Conservation (phyloP, 2,888 invertebrate species). For the Drosophila limbata region DNA sequence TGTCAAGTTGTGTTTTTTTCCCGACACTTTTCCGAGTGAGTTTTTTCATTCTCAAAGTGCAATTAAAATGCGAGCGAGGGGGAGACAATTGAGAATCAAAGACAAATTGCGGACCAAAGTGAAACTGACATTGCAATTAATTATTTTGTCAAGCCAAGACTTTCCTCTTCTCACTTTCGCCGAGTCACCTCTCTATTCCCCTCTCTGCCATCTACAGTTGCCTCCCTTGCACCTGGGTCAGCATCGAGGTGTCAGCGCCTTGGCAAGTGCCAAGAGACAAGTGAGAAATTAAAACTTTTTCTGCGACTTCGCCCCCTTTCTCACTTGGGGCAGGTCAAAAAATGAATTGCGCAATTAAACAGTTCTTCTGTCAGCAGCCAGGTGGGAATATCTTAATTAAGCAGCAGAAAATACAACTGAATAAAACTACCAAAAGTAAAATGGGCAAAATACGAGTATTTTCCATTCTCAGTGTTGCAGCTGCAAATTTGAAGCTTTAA, state of each 20-base stretch:
- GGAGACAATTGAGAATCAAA: constrained; percentile 59
- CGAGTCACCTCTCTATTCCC: background rate
- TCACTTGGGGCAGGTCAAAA: constrained; percentile 72
- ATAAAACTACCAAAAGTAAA: constrained; percentile 28
- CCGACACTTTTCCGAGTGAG: background rate
- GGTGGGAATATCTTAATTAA: constrained; percentile 73
- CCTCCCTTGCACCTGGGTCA: constrained; percentile 43
- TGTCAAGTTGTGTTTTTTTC: background rate
- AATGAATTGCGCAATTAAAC: constrained; percentile 81
- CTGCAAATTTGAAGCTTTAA: constrained; percentile 5
- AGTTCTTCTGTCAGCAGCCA: constrained; percentile 53
- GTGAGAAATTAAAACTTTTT: constrained; percentile 76
- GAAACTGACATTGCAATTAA: constrained; percentile 73
- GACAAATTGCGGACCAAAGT: constrained; percentile 73
- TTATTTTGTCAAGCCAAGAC: constrained; percentile 63
- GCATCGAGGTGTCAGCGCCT: constrained; percentile 3
- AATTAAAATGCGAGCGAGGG: constrained; percentile 36
- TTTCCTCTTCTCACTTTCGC: background rate
- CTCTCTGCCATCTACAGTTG: background rate
- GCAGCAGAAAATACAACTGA: constrained; percentile 10
- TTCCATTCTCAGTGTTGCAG: background rate
- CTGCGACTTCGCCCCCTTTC: constrained; percentile 7
- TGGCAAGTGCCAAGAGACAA: constrained; percentile 66
- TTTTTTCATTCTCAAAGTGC: constrained; percentile 21
- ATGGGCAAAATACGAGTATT: background rate